Base-by-base conservation (phyloP, 64 coral and sea anemone species). In the Orbicella faveolata region DNA sequence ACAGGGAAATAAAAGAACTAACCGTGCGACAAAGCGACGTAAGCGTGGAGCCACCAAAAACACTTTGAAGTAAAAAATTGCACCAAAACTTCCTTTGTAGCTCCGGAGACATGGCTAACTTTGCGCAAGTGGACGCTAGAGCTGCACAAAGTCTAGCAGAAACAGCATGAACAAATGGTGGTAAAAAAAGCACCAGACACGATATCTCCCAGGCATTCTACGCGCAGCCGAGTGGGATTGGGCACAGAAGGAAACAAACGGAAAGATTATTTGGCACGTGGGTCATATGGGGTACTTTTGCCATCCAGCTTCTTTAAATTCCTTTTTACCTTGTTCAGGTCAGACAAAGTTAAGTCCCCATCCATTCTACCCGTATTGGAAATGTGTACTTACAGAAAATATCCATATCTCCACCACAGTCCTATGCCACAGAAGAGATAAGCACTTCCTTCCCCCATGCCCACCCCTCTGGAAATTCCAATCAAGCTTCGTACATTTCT, bases 141-240 rank as follows among this genome's bases (percentile, higher is more conserved):
- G 96, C 96, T 52, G 96, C 96, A 90, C 89, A 92, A 54, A 79
- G 85, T 10, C 96, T 92, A 34, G 96, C 92, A 77, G 51, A 74
- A 16, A 98, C 48, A 25, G 96, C 96, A 34, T 86, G 62, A 15
- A 87, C 88, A 79, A 98, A 83, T 18, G 25, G 67, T 9, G 18
- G 77, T 14, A 11, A 7, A n/a, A n/a, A 34, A 19, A n/a, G 36
- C 15, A 13, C 34, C 34, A 11, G 19, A 34, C 53, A 34, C 52
- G 9, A 44, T 67, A 83, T 83, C 80, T 9, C 21, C 80, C 80
- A 83, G 80, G 80, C 80, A 36, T 83, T 51, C 0, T n/a, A 44
- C 13, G 0, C 5, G 13, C 34, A 23, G 9, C 62, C 80, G 61
- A 83, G 80, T 36, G 3, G 30, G 61, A 39, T 23, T 83, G 63